Evolutionary conservation across 2,113 vertebrate species (phyloP), one percentile per base, ranked within the genome.

Genomic region (Alosa alosa): DNA sequence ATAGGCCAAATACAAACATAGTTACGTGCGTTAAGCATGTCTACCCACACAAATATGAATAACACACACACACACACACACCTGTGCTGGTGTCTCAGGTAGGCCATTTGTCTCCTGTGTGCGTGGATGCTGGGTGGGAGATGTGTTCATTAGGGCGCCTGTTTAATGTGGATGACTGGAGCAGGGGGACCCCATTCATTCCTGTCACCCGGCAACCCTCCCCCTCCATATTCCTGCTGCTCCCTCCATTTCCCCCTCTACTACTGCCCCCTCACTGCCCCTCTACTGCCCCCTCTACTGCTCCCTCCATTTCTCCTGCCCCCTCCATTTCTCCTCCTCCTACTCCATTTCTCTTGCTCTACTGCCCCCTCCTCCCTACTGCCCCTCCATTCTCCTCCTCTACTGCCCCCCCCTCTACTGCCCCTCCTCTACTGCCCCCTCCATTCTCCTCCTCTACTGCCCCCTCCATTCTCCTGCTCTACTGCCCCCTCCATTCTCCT

Each of bases 111-210:
- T 39, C 81, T 78, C 86, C 85, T 84, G 22, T 93, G 55, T 22
- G 20, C 6, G 18, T 60, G 55, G 55, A 60, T 60, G 55, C 91
- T 93, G 89, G 81, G 91, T 90, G 88, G 88, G 85, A 92, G 93
- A 90, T 91, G 93, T 93, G 95, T 94, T 93, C 93, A 95, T 95
- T 95, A 95, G 92, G 90, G 86, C 90, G 91, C 90, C 90, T 91
- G 92, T 94, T 94, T 94, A 93, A 93, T 92, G 91, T 86, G 84
- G 94, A 88, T 92, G 91, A 94, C 91, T 91, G 92, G 92, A 91
- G 86, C 92, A 92, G 90, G 90, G 91, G 93, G 91, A 93, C 93
- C 92, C 94, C 93, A 94, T 96, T 96, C 96, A 96, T 96, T 96
- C 95, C 95, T 95, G 91, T 91, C 95, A 94, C 95, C 95, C 52